phyloP scores from a whole-genome alignment of 2,888 invertebrate genomes.

The Lycaena phlaeas region DNA sequence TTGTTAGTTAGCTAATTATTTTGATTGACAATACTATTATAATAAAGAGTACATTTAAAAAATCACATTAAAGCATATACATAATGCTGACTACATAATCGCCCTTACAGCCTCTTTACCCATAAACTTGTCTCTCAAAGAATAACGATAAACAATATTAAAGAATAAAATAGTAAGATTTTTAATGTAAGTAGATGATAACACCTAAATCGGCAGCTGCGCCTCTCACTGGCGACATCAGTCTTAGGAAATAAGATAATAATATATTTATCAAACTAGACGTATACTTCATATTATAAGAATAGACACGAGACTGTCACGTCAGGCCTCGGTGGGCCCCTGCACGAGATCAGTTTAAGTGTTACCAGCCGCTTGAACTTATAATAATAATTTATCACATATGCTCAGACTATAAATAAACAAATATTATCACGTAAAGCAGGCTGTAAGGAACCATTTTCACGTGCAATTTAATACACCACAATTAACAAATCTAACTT shows the following conservation, averaged over 20 bases:
- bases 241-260: conserved; percentile 19
- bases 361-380: conserved; percentile 25
- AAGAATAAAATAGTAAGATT: conserved; percentile 32
- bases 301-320: conserved; percentile 11
- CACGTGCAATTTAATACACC: conserved; percentile 68
- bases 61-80: conserved; percentile 75
- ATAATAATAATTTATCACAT: conserved; percentile 63
- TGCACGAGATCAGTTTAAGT: conserved; percentile 22
- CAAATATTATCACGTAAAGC: conserved; percentile 45
- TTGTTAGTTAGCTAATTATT: conserved; percentile 72
- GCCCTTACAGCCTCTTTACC: conserved; percentile 59
- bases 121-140: conserved; percentile 36
- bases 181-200: conserved; percentile 31
- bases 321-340: conserved; percentile 2
- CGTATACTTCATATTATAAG: conserved; percentile 18
- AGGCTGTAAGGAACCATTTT: conserved; percentile 61
- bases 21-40: conserved; percentile 70
- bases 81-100: conserved; percentile 73
- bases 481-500: conserved; percentile 72
- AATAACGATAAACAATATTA: conserved; percentile 56
- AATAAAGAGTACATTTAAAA: conserved; percentile 73
- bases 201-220: conserved; percentile 22
- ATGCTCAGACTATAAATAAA: conserved; percentile 62
- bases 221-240: conserved; percentile 16
- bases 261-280: conserved; percentile 16